Base-by-base conservation (phyloP, 2,797 vertebrate genomes). In the Dipus sagitta region DNA sequence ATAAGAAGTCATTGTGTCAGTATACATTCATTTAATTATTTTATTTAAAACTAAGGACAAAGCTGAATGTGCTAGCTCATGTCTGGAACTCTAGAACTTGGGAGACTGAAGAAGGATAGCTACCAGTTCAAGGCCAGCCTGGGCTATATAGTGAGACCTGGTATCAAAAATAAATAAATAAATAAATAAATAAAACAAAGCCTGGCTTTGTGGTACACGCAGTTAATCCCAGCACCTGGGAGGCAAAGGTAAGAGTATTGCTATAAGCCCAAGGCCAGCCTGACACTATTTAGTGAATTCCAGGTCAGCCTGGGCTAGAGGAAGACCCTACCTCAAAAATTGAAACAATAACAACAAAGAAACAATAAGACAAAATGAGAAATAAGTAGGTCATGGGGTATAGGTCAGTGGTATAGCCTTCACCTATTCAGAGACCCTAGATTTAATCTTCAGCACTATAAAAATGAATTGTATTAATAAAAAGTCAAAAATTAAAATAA, bases 31-130 rank as follows among this genome's bases (percentile, higher is more conserved):
- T 88, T 26, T 76, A 32, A 70, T 67, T 89, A 87, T 71, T 84
- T 79, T 84, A 67, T 65, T 87, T 84, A 79, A 34, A 87, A 92
- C 84, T 65, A 64, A 95, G 24, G 71, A 12, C 71, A 74, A 23
- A 12, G 34, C 20, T 34, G 71, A 18, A 34, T 23, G 9, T 21
- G 34, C 71, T 34, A 10, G 30, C 9, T 34, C 32, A 32, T 34
- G 2, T 9, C n/a, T 71, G 17, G 2, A 26, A 21, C 34, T 7
- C 21, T 21, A 74, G 71, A 3, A 38, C 21, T 74, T 24, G 7
- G 34, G n/a, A 23, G 14, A 11, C 20, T 72, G 32, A 72, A 20
- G 32, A 18, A 34, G 70, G 20, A 34, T 32, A 20, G 21, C 21
- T 26, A 72, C 12, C 10, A 72, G 3, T 38, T 72, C 32, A 32